phyloP scores from a whole-genome alignment of 23 tunicate genomes.

The Trididemnum nubilum region DNA sequence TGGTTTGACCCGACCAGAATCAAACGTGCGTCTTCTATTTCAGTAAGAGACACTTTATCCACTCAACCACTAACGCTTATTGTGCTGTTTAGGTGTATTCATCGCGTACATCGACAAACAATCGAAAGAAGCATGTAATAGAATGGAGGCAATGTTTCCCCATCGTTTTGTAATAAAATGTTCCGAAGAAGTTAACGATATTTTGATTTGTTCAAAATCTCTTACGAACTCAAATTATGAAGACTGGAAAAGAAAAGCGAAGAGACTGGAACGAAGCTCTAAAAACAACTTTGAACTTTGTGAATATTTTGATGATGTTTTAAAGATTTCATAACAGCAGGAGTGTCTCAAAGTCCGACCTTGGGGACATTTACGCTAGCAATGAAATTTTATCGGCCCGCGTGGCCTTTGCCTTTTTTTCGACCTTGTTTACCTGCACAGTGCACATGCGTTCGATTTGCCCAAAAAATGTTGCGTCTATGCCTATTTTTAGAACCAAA shows the following conservation, averaged over 20 bases:
- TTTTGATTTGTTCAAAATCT: neutral
- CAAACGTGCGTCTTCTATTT: too few relatives aligned
- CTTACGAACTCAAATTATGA: neutral
- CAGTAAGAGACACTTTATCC: too few relatives aligned
- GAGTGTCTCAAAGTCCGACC: too few relatives aligned
- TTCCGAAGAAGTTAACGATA: slow-evolving; percentile 5
- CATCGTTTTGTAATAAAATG: neutral
- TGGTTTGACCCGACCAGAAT: too few relatives aligned
- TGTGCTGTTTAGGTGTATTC: slow-evolving; percentile 22
- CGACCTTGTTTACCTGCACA: too few relatives aligned
- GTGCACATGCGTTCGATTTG: too few relatives aligned
- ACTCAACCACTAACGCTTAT: too few relatives aligned
- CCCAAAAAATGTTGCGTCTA: too few relatives aligned
- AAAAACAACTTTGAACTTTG: neutral
- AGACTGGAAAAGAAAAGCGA: neutral
- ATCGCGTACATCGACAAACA: neutral
- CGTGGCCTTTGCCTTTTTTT: too few relatives aligned
- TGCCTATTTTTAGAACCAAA: too few relatives aligned
- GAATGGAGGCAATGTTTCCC: neutral
- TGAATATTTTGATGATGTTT: neutral
- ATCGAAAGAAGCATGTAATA: neutral
- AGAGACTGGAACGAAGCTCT: neutral
- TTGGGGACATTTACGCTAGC: too few relatives aligned
- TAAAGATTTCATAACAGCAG: neutral
- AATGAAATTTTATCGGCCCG: too few relatives aligned